Evolutionary conservation across 2,797 vertebrate genomes (phyloP).

Genomic region (Gymnoscopelus microlampas): DNA sequence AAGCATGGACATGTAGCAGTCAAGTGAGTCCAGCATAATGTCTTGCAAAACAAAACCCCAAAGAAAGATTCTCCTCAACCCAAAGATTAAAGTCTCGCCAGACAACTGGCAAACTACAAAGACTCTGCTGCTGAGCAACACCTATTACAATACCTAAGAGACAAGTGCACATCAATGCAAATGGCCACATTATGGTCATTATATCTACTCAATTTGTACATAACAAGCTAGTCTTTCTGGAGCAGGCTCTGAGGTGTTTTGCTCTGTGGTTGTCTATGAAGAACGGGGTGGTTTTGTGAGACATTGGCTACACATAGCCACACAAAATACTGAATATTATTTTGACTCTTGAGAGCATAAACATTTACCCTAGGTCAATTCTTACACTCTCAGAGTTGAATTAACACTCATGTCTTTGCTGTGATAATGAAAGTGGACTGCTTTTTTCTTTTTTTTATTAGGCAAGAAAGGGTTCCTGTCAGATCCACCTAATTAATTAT

Average conservation of each 20-base stretch:
- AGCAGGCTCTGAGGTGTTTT: background rate
- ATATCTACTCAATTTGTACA: background rate
- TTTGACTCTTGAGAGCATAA: background rate
- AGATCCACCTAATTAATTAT: conserved; percentile 81
- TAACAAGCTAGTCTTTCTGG: background rate
- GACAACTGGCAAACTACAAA: background rate
- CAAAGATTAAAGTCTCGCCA: background rate
- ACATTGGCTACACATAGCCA: conserved; percentile 50
- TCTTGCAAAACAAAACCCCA: conserved; percentile 61
- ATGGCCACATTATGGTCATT: background rate
- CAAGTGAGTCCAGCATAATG: conserved; percentile 61
- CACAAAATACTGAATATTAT: too few species aligned
- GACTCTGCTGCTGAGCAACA: background rate
- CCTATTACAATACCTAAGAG: background rate
- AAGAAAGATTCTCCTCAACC: conserved; percentile 11
- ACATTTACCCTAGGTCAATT: background rate
- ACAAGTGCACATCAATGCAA: background rate
- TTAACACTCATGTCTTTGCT: background rate
- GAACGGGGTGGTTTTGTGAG: conserved; percentile 59
- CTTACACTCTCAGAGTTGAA: conserved; percentile 23
- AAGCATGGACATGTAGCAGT: conserved; percentile 75
- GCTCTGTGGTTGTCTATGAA: conserved; percentile 6
- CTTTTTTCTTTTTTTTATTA: conserved; percentile 83
- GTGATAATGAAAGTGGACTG: conserved; percentile 54
- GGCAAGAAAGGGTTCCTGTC: conserved; percentile 86